Evolutionary conservation across 2,113 vertebrate genomes (phyloP), one percentile per base, ranked within the genome.

Genomic region (Chionodraco myersi): DNA sequence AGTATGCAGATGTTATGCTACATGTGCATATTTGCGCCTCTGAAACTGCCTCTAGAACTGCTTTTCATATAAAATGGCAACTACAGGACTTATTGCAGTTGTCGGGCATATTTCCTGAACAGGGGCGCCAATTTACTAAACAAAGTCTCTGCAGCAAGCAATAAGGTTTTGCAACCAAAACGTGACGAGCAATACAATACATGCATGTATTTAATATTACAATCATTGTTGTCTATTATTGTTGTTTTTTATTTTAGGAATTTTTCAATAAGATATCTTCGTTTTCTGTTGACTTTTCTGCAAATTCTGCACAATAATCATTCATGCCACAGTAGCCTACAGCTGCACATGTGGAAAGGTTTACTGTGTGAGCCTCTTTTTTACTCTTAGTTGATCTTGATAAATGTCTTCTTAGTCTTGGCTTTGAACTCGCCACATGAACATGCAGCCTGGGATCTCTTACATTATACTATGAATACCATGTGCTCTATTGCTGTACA

Each of bases 391-490:
- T 13, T 73, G 16, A 14, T 77, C 54, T 56, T 51, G 58, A 72
- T 77, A n/a, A 53, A 83, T 62, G 62, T 8, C 58, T 75, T 15
- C 18, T 67, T 52, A 67, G 63, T 36, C 66, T 72, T 88, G 78
- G 77, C 83, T 86, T 80, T 89, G 67, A 89, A 89, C 73, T 74
- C 63, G 9, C n/a, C 74, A 60, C n/a, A 75, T 67, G 63, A 78
- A 74, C 70, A 82, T 65, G 69, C 68, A 69, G 58, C 21, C 23
- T 61, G 67, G 15, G 62, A 67, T 86, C 60, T 72, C 53, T 49
- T 41, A 16, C 62, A 82, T 59, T 79, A 52, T 75, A 70, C 77
- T 70, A 30, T 85, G 80, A 67, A 57, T 15, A 63, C 62, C 72
- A 80, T 84, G 74, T 84, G 80, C 56, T 13, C 21, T 21, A 16